These are phyloP conservation scores for Karalla daura DNA, from an alignment of 2,797 vertebrate species.

Conservation along the genomic window DNA sequence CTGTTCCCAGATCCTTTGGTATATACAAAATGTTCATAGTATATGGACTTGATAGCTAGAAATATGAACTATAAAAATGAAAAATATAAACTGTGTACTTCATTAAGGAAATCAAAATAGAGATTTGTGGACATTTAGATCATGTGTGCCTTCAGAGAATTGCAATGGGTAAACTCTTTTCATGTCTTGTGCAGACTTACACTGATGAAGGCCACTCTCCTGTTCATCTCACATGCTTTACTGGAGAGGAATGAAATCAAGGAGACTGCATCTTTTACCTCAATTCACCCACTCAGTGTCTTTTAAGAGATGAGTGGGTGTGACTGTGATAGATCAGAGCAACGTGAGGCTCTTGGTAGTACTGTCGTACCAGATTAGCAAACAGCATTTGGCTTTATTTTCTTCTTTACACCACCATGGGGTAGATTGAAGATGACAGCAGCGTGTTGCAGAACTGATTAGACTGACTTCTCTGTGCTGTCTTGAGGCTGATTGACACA, in stretches of 20 bases:
- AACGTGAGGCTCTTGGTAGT: slow-evolving; percentile 15
- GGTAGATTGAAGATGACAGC: slow-evolving; percentile 62
- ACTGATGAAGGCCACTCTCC: no score
- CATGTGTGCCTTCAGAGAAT: no score
- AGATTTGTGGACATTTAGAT: not conserved
- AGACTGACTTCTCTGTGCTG: slow-evolving; percentile 31
- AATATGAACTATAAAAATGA: not conserved
- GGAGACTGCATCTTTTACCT: slow-evolving; percentile 23
- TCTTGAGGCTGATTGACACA: slow-evolving; percentile 55
- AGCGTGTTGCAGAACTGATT: slow-evolving; percentile 54
- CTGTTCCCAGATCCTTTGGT: no score
- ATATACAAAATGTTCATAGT: not conserved
- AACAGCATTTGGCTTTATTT: slow-evolving; percentile 43
- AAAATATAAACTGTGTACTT: no score
- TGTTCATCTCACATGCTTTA: not conserved
- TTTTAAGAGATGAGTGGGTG: slow-evolving; percentile 10
- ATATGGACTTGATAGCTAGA: not conserved
- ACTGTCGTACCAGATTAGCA: slow-evolving; percentile 27
- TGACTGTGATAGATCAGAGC: slow-evolving; percentile 40
- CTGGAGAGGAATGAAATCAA: slow-evolving; percentile 20
- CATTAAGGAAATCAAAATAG: not conserved
- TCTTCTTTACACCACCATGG: slow-evolving; percentile 49
- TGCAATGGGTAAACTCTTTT: no score
- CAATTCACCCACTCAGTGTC: slow-evolving; percentile 18
- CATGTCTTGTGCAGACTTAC: no score